Base-by-base conservation (phyloP, 2,888 invertebrate genomes). In the Platycheirus albimanus region DNA sequence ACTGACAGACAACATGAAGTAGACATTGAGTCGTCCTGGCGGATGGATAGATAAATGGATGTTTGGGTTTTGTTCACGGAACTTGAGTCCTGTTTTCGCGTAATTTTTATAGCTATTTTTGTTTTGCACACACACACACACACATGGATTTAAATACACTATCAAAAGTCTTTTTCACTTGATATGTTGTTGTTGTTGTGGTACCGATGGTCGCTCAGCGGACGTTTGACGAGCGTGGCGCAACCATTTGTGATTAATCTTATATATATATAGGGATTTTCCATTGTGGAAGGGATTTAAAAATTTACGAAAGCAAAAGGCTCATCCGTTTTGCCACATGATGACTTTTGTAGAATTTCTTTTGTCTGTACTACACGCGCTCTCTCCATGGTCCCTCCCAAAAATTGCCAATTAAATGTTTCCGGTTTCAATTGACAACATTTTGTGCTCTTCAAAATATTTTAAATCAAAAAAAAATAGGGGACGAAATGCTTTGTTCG, bases 1-100 rank as follows among this genome's bases (percentile, higher is more conserved):
- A 49, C 58, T 75, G 80, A 49, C 69, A 78, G 64, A 69, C 64
- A 78, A 51, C 78, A 67, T 43, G 56, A 74, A 63, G 56, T 51
- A 77, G 83, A 78, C 78, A 83, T 74, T 72, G 67, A 74, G 78
- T 78, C 72, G 83, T 83, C 83, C 78, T 83, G 56, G 77, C 69
- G 56, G 67, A 58, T 51, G 56, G 58, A 70, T 58, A 47, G 63
- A 70, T 66, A 47, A 45, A 41, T 54, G 47, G 64, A 76, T 71
- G 71, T 58, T 71, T 70, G 64, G 76, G 67, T 56, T 77, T 58
- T 58, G 56, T 63, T 45, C 38, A 24, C 43, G 28, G 52, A 61
- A 58, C 64, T 61, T 72, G 52, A 52, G 72, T 79, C 67, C 67
- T 61, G 66, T 72, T 72, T 66, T 51, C 78, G 66, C 56, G 78